phyloP scores from a whole-genome alignment of 1,140 invertebrate genomes.

The Gryllus bimaculatus region DNA sequence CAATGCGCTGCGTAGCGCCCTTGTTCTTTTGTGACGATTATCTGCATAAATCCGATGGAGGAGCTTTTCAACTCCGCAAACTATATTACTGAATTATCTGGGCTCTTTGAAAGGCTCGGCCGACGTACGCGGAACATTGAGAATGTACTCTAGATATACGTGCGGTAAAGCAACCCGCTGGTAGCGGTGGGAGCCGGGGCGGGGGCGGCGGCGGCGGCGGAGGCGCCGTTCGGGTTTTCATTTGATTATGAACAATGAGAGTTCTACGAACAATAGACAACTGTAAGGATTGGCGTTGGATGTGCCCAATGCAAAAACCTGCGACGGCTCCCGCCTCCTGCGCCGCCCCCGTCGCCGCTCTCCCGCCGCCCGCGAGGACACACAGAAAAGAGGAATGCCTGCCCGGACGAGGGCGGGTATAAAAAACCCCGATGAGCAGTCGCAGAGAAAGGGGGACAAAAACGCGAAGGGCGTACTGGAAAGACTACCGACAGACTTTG shows the following conservation, averaged over 20 bases:
- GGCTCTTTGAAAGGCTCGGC: conserved; percentile 17
- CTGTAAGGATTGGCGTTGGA: conserved; percentile 20
- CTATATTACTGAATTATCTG: conserved; percentile 25
- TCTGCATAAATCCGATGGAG: conserved; percentile 25
- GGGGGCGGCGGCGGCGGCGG: not conserved
- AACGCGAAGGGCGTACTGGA: not conserved
- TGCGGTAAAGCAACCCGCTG: conserved; percentile 11
- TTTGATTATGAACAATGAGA: conserved; percentile 25
- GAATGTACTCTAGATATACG: conserved; percentile 16
- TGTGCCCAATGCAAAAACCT: not conserved
- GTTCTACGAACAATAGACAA: conserved; percentile 21
- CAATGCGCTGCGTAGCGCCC: conserved; percentile 19
- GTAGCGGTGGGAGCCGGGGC: not conserved
- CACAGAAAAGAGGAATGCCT: not conserved
- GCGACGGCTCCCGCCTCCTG: not conserved
- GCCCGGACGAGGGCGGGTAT: not conserved
- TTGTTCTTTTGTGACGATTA: conserved; percentile 25
- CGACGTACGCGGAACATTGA: conserved; percentile 17
- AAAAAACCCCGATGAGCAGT: conserved; percentile 11
- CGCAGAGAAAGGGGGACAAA: conserved; percentile 6
- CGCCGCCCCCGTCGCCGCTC: not conserved
- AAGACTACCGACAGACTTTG: not conserved
- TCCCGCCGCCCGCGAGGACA: not conserved
- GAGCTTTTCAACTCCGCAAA: conserved; percentile 24
- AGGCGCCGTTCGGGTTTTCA: conserved; percentile 18